Evolutionary conservation across 2,797 vertebrate genomes (phyloP).

Genomic region (Rhynchotus rufescens): DNA sequence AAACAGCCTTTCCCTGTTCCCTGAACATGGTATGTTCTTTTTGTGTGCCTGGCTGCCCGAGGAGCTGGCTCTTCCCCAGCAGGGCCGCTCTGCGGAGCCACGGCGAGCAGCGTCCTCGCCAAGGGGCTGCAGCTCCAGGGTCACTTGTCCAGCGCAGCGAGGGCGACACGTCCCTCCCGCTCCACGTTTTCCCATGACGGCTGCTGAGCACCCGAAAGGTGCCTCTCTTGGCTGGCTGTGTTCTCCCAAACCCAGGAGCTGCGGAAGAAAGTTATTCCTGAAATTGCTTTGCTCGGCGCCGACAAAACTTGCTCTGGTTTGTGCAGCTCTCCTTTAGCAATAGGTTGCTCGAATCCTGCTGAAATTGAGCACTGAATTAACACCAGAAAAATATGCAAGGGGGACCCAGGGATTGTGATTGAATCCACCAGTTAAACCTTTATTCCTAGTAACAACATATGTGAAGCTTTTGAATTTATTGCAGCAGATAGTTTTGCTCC

Average conservation of each 20-base stretch:
- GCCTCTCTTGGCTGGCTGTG: not conserved
- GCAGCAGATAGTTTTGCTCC: slow-evolving; percentile 13
- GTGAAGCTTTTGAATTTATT: slow-evolving; percentile 32
- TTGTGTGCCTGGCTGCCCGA: not conserved
- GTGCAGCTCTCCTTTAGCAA: slow-evolving; percentile 24
- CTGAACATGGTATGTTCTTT: not conserved
- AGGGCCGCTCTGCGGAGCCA: accelerated
- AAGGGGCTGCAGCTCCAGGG: not conserved
- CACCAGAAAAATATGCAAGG: slow-evolving; percentile 10
- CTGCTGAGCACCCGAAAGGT: not conserved
- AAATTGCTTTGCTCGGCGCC: slow-evolving; percentile 41
- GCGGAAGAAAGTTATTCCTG: slow-evolving; percentile 25
- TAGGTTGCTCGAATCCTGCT: not conserved
- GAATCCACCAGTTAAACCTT: slow-evolving; percentile 45
- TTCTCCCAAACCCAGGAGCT: not conserved
- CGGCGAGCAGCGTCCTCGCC: not conserved
- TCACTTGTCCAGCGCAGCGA: not conserved
- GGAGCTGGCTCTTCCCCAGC: not conserved
- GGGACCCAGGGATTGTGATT: slow-evolving; percentile 46
- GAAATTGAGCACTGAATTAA: slow-evolving; percentile 23
- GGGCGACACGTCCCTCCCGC: not conserved
- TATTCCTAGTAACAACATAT: slow-evolving; percentile 35
- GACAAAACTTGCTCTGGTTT: not conserved
- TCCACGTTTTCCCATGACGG: not conserved
- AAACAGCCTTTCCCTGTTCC: not conserved